Conservation (phyloP, 2,797 vertebrate genomes). For the Limosa lapponica region DNA sequence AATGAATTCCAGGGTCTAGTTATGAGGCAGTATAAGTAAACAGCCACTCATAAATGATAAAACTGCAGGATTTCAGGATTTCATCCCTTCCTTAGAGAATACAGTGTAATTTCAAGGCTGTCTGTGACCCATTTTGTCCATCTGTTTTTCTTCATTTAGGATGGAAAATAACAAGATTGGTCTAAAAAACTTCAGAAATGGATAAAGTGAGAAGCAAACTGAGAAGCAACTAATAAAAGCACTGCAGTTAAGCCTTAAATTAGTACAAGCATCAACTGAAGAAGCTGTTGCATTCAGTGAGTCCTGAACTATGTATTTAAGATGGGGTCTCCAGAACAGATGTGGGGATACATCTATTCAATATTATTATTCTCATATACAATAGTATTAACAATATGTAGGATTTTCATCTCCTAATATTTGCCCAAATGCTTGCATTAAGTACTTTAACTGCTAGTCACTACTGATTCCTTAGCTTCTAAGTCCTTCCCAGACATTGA, state of each 20-base stretch:
- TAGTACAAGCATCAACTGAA: neutral
- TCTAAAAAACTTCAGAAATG: neutral
- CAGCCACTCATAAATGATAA: neutral
- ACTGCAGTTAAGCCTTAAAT: neutral
- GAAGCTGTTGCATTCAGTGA: neutral
- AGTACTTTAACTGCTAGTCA: neutral
- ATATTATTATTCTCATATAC: neutral
- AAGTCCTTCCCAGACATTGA: neutral
- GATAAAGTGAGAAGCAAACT: neutral
- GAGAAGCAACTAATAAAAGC: constrained; percentile 5
- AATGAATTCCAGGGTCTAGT: neutral
- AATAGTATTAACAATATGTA: rapidly evolving
- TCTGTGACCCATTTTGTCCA: neutral
- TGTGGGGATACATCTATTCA: neutral
- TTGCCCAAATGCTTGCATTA: neutral
- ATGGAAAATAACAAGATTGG: neutral
- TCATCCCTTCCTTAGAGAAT: neutral
- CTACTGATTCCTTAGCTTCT: neutral
- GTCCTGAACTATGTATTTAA: neutral
- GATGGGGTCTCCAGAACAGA: neutral
- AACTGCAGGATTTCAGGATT: neutral
- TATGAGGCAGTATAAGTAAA: constrained; percentile 16
- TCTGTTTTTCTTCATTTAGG: constrained; percentile 5
- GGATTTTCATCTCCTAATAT: neutral
- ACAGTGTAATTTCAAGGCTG: neutral